Evolutionary conservation across 2,888 invertebrate species (phyloP).

Genomic region (Junonia oenone): DNA sequence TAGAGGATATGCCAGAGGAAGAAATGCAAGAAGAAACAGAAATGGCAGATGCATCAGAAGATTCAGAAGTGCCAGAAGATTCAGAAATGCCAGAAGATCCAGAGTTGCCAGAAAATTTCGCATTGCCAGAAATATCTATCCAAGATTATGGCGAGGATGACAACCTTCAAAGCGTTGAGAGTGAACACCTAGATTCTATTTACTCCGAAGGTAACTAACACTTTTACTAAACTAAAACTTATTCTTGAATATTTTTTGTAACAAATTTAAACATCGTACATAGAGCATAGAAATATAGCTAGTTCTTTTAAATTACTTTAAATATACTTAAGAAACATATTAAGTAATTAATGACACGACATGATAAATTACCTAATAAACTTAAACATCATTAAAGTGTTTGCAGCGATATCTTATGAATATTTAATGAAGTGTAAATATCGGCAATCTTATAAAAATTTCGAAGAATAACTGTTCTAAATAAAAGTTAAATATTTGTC

Average conservation of each 20-base stretch:
- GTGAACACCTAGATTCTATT: slow-evolving; percentile 83
- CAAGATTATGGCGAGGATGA: slow-evolving; percentile 52
- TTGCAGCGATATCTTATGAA: slow-evolving; percentile 3
- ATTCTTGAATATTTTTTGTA: too few relatives aligned
- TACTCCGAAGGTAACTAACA: slow-evolving; percentile 74
- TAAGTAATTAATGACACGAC: neutral
- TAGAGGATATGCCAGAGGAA: slow-evolving; percentile 31
- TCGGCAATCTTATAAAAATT: neutral
- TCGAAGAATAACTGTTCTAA: neutral
- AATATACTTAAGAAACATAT: neutral
- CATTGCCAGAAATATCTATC: slow-evolving; percentile 37
- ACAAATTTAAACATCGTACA: too few relatives aligned
- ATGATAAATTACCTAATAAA: slow-evolving; percentile 6
- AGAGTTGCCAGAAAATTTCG: slow-evolving; percentile 30
- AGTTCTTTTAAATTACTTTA: too few relatives aligned
- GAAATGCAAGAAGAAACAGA: slow-evolving; percentile 31
- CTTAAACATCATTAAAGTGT: neutral
- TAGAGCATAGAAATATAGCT: too few relatives aligned
- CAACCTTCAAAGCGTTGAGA: slow-evolving; percentile 84
- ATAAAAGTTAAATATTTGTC: slow-evolving; percentile 9
- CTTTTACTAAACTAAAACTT: too few relatives aligned
- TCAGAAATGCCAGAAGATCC: slow-evolving; percentile 41
- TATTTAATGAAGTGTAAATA: neutral
- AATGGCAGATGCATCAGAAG: slow-evolving; percentile 1
- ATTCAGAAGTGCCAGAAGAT: slow-evolving; percentile 24